Evolutionary conservation across 1,140 invertebrate species (phyloP), one percentile per base, ranked within the genome.

Genomic region (Charaxes varanes): DNA sequence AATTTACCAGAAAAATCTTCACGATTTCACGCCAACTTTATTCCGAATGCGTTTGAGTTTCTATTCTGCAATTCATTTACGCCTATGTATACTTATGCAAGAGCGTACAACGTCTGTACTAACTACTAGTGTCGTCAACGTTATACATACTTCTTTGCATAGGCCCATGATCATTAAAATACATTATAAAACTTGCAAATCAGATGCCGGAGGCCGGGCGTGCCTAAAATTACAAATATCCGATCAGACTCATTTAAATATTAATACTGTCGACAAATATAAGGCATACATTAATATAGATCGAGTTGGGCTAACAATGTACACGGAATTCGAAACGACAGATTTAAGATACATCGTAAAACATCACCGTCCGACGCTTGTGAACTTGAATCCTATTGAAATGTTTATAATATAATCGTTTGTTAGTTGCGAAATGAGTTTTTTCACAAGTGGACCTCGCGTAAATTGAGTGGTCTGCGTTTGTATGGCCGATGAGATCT

Each of bases 1-100:
- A 82, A 82, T 82, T 79, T 79, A 82, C 71, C 73, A 79, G 74
- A 79, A 79, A 78, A 79, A 76, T 78, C 72, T 78, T 68, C 70
- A 78, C 74, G 78, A 78, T 82, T 82, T 79, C 73, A 79, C 72
- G 62, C 53, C 51, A 63, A 74, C 63, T 69, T 62, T 70, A 82
- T 82, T 82, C 74, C 54, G 57, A 68, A 66, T 73, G 70, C 67
- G 72, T 77, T 62, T 64, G 53, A 61, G 62, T 79, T 82, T 82
- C 77, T 81, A 79, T 69, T 82, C 64, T 62, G 58, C 69, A 73
- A 69, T 69, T 76, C 58, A 74, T 73, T 71, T 68, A 66, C 59
- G 58, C 53, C 51, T 26, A 57, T 64, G 57, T 41, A 56, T 57
- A 17, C 28, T 24, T 38, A 32, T 19, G 21, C 22, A 26, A 24